Evolutionary conservation across 2,888 invertebrate species (phyloP).

Genomic region (Ectemnius continuus): DNA sequence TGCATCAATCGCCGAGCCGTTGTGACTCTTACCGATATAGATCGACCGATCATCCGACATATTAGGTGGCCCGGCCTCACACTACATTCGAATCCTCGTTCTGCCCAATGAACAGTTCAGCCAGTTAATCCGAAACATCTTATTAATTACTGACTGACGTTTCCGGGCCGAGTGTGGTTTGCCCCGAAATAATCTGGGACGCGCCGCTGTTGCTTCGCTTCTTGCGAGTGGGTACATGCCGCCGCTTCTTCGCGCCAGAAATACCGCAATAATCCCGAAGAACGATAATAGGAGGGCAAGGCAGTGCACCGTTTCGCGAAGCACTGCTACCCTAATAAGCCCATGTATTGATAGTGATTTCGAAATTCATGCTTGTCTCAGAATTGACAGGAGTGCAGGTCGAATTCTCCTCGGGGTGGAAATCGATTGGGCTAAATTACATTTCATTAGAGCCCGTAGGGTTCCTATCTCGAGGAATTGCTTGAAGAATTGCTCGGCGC

Average conservation of each 20-base stretch:
- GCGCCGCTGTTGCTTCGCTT: conserved; percentile 9
- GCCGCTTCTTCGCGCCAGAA: conserved; percentile 42
- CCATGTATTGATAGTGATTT: no score
- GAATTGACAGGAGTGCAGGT: no score
- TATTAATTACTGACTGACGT: conserved; percentile 41
- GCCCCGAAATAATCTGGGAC: conserved; percentile 35
- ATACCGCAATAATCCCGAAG: conserved; percentile 49
- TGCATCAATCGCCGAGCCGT: conserved; percentile 20
- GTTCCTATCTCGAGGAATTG: no score
- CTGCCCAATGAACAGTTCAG: conserved; percentile 5
- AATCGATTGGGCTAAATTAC: no score
- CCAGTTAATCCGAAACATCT: conserved; percentile 34
- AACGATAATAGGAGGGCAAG: conserved; percentile 42
- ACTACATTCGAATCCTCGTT: not conserved
- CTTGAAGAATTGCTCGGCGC: no score
- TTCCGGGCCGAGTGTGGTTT: conserved; percentile 27
- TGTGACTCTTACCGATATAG: not conserved
- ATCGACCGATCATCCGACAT: not conserved
- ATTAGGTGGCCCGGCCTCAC: not conserved
- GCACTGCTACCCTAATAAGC: conserved; percentile 15
- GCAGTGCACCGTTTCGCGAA: conserved; percentile 29
- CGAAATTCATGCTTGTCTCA: no score
- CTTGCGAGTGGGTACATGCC: conserved; percentile 28
- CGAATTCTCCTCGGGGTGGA: no score
- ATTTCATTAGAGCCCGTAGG: no score